Conservation (phyloP, 92 coral and sea anemone genomes). For the Montipora capitata region DNA sequence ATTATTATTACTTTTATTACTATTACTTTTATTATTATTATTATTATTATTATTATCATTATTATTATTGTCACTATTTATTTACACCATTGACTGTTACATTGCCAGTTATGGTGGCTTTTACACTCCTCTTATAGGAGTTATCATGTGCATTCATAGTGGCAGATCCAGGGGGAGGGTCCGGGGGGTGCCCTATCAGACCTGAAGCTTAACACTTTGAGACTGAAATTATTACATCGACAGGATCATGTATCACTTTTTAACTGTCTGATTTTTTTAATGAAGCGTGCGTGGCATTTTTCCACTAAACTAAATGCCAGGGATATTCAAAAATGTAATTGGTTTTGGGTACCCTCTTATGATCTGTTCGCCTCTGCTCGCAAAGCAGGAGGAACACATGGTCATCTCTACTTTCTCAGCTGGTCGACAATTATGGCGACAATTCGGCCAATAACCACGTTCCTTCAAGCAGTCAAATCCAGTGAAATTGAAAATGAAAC, state of each 20-base stretch:
- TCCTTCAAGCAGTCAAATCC: slow-evolving; percentile 15
- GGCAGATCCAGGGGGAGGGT: not conserved
- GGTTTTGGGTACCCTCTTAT: slow-evolving; percentile 38
- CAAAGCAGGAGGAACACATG: slow-evolving; percentile 33
- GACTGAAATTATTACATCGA: slow-evolving; percentile 9
- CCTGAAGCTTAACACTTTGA: not conserved
- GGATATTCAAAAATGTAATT: slow-evolving; percentile 39
- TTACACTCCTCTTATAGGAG: slow-evolving; percentile 15
- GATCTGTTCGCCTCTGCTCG: slow-evolving; percentile 38
- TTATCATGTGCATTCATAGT: not conserved
- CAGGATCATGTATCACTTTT: slow-evolving; percentile 43
- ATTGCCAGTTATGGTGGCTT: no score
- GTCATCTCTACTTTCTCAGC: slow-evolving; percentile 15
- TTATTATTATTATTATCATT: no score
- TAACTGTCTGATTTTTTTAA: slow-evolving; percentile 29
- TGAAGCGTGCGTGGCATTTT: slow-evolving; percentile 45
- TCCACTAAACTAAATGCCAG: slow-evolving; percentile 48
- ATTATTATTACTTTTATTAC: no score
- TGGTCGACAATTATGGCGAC: slow-evolving; percentile 16
- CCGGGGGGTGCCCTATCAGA: not conserved
- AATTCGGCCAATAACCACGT: slow-evolving; percentile 34
- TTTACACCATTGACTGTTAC: no score
- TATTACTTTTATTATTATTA: no score
- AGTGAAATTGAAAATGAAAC: slow-evolving; percentile 29
- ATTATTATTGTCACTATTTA: no score